These are phyloP conservation scores for Psettodes erumei DNA, from an alignment of 2,113 vertebrate genomes.

Conservation along the genomic window DNA sequence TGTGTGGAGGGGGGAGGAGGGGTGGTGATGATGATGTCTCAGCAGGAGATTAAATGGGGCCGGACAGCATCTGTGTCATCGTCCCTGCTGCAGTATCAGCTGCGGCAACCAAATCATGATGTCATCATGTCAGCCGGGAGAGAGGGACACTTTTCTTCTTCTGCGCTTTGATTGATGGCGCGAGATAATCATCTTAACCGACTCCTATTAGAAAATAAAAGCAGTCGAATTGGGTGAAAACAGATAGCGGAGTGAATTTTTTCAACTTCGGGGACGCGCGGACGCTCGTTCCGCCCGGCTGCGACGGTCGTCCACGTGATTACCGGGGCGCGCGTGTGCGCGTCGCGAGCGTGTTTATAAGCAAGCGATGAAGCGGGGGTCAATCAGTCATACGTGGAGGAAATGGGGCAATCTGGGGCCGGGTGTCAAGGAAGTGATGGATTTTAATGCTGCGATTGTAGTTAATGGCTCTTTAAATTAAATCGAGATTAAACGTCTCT, in stretches of 20 bases:
- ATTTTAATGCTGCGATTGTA: conserved; percentile 84
- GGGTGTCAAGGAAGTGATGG: conserved; percentile 82
- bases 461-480: conserved; percentile 86
- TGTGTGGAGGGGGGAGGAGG: background rate
- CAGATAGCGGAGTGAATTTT: background rate
- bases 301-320: background rate
- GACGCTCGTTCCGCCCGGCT: background rate
- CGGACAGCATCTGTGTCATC: conserved; percentile 68
- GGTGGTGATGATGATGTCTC: conserved; percentile 45
- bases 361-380: conserved; percentile 68
- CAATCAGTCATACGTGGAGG: conserved; percentile 80
- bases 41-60: conserved; percentile 59
- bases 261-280: background rate
- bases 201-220: conserved; percentile 43
- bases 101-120: conserved; percentile 62
- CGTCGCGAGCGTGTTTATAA: conserved; percentile 54
- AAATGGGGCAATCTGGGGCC: conserved; percentile 80
- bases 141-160: conserved; percentile 32
- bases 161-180: conserved; percentile 52
- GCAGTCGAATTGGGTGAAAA: conserved; percentile 11
- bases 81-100: conserved; percentile 54
- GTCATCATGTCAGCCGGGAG: conserved; percentile 62
- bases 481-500: conserved; percentile 81
- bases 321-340: conserved; percentile 12
- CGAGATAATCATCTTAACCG: conserved; percentile 30